These are phyloP conservation scores for Cynodonichthys magdalenae DNA, from an alignment of 2,797 vertebrate genomes.

Conservation along the genomic window DNA sequence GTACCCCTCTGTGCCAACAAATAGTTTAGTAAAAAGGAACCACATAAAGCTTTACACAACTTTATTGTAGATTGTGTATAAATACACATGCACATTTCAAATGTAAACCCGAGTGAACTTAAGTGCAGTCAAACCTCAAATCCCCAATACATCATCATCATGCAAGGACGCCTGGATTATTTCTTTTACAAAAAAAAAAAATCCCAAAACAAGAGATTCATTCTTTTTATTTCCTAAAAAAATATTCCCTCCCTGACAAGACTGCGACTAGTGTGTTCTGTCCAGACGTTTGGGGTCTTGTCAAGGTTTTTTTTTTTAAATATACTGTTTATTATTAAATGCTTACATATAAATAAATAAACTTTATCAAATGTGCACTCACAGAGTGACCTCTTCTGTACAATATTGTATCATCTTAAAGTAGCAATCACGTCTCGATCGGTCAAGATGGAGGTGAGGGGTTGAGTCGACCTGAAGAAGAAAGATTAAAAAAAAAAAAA, in stretches of 20 bases:
- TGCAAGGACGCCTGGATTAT: conserved; percentile 91
- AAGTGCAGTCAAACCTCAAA: conserved; percentile 97
- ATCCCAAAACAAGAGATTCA: conserved; percentile 81
- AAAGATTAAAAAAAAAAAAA: conserved; percentile 8
- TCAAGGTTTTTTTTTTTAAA: conserved; percentile 84
- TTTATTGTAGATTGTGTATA: conserved; percentile 99
- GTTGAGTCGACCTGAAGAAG: conserved; percentile 46
- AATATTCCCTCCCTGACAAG: conserved; percentile 83
- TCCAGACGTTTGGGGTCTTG: conserved; percentile 72
- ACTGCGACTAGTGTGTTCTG: conserved; percentile 66
- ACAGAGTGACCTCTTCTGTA: conserved; percentile 99
- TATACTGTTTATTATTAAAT: conserved; percentile 89
- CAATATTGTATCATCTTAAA: conserved; percentile 97
- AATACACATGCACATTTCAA: conserved; percentile 99
- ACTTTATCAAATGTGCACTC: conserved; percentile 99
- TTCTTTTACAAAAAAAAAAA: conserved; percentile 70
- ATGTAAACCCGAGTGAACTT: conserved; percentile 99
- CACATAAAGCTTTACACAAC: conserved; percentile 91
- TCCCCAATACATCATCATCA: conserved; percentile 78
- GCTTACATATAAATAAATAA: conserved; percentile 99
- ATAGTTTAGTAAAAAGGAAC: conserved; percentile 46
- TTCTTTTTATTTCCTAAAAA: conserved; percentile 84
- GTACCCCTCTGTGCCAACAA: too few relatives aligned
- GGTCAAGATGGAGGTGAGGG: conserved; percentile 75
- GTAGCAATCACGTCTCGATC: conserved; percentile 78